A percentile compares a stretch with the other conserved stretches of the same genome.
Conservation (phyloP, 2,113 vertebrate species). For the Lynx canadensis region DNA sequence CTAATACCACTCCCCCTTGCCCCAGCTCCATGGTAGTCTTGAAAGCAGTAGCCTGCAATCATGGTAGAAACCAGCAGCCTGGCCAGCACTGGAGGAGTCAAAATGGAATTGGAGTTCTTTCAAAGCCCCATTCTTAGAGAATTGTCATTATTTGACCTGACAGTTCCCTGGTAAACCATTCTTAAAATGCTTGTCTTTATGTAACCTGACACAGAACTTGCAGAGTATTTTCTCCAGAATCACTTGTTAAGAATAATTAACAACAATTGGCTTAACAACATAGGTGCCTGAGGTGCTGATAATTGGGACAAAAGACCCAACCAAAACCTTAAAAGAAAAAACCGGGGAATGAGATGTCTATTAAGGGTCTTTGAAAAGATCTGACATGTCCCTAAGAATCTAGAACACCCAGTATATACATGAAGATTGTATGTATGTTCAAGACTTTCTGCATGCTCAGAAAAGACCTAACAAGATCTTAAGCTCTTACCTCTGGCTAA, state of each 20-base stretch:
- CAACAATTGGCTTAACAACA: neutral
- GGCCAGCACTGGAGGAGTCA: neutral
- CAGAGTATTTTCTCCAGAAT: neutral
- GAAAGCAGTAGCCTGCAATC: neutral
- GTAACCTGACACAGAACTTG: neutral
- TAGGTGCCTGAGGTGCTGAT: neutral
- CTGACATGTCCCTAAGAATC: neutral
- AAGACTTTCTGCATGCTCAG: neutral
- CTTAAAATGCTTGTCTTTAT: neutral
- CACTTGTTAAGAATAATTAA: neutral
- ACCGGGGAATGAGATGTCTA: neutral
- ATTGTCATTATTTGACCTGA: neutral
- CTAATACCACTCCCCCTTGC: neutral
- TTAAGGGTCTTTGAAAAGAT: neutral
- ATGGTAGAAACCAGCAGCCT: neutral
- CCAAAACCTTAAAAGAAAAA: neutral
- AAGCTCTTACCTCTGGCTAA: neutral
- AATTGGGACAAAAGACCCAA: neutral
- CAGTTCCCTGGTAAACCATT: neutral
- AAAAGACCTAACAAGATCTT: neutral
- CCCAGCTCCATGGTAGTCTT: neutral
- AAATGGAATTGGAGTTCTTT: neutral
- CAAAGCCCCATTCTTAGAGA: neutral
- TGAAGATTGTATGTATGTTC: neutral
- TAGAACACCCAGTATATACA: neutral